Evolutionary conservation across 2,113 vertebrate species (phyloP).

Genomic region (Rhineura floridana): DNA sequence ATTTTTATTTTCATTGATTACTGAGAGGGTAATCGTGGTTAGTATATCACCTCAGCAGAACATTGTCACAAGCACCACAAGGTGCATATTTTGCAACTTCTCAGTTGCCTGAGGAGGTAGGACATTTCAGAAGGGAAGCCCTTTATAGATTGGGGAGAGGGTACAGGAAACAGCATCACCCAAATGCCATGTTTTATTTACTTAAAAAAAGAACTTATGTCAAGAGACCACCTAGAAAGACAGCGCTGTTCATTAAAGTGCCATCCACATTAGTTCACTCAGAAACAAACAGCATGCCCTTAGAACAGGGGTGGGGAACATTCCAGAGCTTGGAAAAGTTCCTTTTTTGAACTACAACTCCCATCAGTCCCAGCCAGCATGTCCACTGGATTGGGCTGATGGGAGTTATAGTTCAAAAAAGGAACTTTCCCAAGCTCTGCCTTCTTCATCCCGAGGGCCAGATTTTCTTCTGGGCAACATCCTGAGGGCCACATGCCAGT

Average conservation of each 20-base stretch:
- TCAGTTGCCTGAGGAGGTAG: too few relatives aligned
- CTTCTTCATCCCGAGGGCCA: too few relatives aligned
- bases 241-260: not conserved
- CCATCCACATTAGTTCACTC: not conserved
- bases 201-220: too few relatives aligned
- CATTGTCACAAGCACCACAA: not conserved
- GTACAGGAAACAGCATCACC: too few relatives aligned
- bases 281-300: not conserved
- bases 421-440: too few relatives aligned
- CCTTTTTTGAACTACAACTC: too few relatives aligned
- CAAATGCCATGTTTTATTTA: not conserved
- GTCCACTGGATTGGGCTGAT: too few relatives aligned
- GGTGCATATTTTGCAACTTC: not conserved
- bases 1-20: constrained; percentile 6
- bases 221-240: not conserved
- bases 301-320: not conserved
- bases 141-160: not conserved
- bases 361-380: too few relatives aligned
- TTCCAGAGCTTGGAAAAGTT: too few relatives aligned
- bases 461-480: too few relatives aligned
- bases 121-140: not conserved
- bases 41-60: not conserved
- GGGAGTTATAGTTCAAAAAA: too few relatives aligned
- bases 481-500: too few relatives aligned
- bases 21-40: constrained; percentile 15